phyloP scores from a whole-genome alignment of 2,888 invertebrate species.

The Drosophila picticornis region DNA sequence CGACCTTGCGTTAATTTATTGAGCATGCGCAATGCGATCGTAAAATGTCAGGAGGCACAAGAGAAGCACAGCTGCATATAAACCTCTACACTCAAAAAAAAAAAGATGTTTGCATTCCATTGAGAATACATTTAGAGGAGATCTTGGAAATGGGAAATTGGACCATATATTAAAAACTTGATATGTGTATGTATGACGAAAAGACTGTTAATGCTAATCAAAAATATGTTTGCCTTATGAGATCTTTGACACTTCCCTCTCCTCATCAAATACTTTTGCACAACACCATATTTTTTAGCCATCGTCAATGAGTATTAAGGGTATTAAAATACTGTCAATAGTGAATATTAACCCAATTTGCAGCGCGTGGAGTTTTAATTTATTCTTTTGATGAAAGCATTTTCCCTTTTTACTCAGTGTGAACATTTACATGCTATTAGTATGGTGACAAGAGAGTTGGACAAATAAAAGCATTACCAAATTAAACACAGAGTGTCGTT shows the following conservation, averaged over 20 bases:
- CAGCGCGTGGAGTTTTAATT: neutral
- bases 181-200: neutral
- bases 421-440: neutral
- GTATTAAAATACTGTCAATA: neutral
- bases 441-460: slow-evolving; percentile 27
- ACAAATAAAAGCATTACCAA: slow-evolving; percentile 20
- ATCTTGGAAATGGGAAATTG: neutral
- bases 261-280: neutral
- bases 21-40: slow-evolving; percentile 21
- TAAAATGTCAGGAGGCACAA: slow-evolving; percentile 39
- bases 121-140: neutral
- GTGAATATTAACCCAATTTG: neutral
- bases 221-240: neutral
- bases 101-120: neutral
- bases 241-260: neutral
- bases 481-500: slow-evolving; percentile 21
- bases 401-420: neutral
- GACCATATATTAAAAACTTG: neutral
- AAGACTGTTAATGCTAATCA: neutral
- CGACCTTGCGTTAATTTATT: slow-evolving; percentile 51
- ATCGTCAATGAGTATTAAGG: neutral
- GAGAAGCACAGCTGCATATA: slow-evolving; percentile 28
- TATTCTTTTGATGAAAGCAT: neutral
- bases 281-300: neutral
- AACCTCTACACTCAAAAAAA: slow-evolving; percentile 1